A percentile compares a stretch with the other conserved stretches of the same genome.
Evolutionary conservation across 2,888 invertebrate species (phyloP).

Genomic region (Meteorus colon): DNA sequence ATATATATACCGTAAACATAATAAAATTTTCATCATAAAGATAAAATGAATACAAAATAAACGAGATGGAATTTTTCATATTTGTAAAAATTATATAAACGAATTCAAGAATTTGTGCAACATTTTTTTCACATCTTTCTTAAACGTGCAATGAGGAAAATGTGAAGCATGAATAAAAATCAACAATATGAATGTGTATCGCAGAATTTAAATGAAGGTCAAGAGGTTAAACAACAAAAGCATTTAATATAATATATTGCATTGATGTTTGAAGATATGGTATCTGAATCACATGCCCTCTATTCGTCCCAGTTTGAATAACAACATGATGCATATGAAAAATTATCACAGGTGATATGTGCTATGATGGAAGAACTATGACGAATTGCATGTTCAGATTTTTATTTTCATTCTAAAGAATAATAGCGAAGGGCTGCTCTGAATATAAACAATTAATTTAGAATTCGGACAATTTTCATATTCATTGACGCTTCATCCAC

Average conservation of each 20-base stretch:
- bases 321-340: constrained; percentile 58
- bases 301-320: constrained; percentile 61
- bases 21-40: neutral
- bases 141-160: neutral
- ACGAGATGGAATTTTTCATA: neutral
- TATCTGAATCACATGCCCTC: constrained; percentile 64
- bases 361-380: no score
- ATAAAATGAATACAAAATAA: neutral
- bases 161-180: neutral
- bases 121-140: neutral
- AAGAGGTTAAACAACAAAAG: constrained; percentile 53
- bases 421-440: no score
- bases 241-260: constrained; percentile 45
- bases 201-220: constrained; percentile 49
- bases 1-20: neutral
- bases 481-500: no score
- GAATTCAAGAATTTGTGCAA: neutral
- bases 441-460: no score
- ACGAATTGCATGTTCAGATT: no score
- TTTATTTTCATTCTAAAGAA: no score
- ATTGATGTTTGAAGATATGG: constrained; percentile 61
- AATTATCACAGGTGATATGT: constrained; percentile 64
- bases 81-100: neutral
- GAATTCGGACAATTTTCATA: no score
- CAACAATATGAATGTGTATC: neutral